These are phyloP conservation scores for Ceyx margarethae DNA, from an alignment of 2,113 vertebrate species.

Conservation along the genomic window DNA sequence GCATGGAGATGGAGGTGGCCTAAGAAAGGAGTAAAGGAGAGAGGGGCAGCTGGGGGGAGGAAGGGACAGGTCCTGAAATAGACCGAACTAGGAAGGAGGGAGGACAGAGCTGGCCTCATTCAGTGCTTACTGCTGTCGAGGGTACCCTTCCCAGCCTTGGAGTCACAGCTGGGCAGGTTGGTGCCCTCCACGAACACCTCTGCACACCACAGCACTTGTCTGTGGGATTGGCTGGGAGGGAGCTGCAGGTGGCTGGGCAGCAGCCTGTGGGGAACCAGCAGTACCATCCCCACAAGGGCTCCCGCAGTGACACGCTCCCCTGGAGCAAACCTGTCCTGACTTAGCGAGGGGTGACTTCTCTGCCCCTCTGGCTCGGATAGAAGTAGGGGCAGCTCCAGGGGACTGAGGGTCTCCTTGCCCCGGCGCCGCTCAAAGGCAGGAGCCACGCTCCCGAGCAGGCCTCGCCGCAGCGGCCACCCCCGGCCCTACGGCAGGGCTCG, in stretches of 20 bases:
- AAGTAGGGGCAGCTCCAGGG: neutral
- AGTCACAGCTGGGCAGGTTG: neutral
- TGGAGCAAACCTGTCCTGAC: neutral
- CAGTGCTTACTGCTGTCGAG: neutral
- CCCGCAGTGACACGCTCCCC: accelerated
- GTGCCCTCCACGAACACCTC: neutral
- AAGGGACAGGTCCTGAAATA: neutral
- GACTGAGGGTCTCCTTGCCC: too few relatives aligned
- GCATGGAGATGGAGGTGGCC: neutral
- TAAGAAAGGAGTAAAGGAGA: neutral
- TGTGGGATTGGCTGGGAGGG: accelerated
- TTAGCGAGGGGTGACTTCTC: accelerated
- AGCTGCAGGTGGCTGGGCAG: neutral
- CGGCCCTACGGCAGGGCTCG: too few relatives aligned
- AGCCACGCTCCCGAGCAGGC: neutral
- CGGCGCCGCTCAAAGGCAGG: neutral
- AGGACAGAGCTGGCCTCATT: neutral
- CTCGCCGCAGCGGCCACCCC: too few relatives aligned
- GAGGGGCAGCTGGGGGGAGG: neutral
- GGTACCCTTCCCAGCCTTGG: neutral
- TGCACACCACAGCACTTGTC: neutral
- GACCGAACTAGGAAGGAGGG: neutral
- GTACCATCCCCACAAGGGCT: accelerated
- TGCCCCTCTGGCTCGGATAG: neutral
- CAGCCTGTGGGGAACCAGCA: neutral